A percentile compares a stretch with the other conserved stretches of the same genome.
Evolutionary conservation across 2,113 vertebrate genomes (phyloP).

Genomic region (Dipodomys merriami): DNA sequence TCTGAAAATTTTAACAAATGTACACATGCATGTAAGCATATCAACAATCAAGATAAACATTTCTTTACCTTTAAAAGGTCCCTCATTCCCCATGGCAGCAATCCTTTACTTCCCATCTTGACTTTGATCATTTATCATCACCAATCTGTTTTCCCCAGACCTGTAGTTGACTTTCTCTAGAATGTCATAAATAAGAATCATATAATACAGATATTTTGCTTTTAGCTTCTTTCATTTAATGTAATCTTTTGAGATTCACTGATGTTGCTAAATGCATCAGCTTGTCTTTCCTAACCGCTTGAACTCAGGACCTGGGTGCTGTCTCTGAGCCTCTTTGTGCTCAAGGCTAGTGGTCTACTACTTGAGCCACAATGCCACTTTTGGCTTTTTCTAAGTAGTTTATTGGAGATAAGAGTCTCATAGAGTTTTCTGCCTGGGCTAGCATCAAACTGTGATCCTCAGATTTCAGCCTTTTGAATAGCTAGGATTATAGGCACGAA

Average conservation of each 20-base stretch:
- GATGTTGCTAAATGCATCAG: background rate
- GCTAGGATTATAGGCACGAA: too few relatives aligned
- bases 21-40: background rate
- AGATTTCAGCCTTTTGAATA: too few relatives aligned
- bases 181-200: slow-evolving; percentile 28
- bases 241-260: background rate
- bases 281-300: background rate
- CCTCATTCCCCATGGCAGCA: background rate
- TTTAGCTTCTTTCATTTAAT: slow-evolving; percentile 10
- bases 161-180: slow-evolving; percentile 1
- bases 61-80: background rate
- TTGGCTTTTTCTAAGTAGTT: too few relatives aligned
- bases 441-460: too few relatives aligned
- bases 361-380: too few relatives aligned
- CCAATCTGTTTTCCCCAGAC: background rate
- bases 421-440: too few relatives aligned
- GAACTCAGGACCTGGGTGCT: too few relatives aligned
- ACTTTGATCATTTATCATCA: background rate
- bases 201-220: background rate
- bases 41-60: background rate
- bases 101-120: background rate
- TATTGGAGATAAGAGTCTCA: too few relatives aligned
- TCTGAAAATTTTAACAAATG: slow-evolving; percentile 21
- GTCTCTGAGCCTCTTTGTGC: too few relatives aligned
- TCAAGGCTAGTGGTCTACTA: too few relatives aligned